Conservation (phyloP, 2,797 vertebrate species). For the Lagodon rhomboides region DNA sequence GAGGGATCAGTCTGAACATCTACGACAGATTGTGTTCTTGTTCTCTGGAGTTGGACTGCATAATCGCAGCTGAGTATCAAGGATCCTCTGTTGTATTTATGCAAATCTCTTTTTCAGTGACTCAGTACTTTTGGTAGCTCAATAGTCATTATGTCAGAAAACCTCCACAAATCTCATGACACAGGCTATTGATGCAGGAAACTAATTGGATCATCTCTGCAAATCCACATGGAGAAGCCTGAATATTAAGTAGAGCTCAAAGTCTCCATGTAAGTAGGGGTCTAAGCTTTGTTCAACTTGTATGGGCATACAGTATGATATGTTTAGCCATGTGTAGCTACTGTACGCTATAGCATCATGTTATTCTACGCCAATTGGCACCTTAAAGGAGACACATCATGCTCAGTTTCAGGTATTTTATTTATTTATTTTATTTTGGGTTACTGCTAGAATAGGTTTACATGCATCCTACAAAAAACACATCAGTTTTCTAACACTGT, state of each 20-base stretch:
- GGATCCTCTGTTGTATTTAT: conserved; percentile 24
- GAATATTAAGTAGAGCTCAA: conserved; percentile 15
- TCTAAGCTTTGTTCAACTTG: background rate
- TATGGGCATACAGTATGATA: background rate
- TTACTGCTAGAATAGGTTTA: too few species aligned
- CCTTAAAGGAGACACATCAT: background rate
- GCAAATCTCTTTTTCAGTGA: conserved; percentile 11
- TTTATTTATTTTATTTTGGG: too few species aligned
- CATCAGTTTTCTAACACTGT: too few species aligned
- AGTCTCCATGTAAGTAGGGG: background rate
- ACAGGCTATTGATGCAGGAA: conserved; percentile 8
- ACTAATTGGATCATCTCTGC: conserved; percentile 15
- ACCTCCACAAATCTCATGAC: background rate
- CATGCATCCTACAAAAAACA: too few species aligned
- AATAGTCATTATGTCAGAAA: conserved; percentile 4
- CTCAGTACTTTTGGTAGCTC: background rate
- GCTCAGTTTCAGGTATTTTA: too few species aligned
- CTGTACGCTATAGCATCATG: background rate
- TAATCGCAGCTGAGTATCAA: background rate
- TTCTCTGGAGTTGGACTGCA: conserved; percentile 3
- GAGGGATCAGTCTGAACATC: background rate
- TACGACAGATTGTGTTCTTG: background rate
- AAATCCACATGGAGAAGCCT: conserved; percentile 15
- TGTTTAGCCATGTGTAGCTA: background rate
- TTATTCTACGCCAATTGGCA: background rate